Base-by-base conservation (phyloP, 2,113 vertebrate species). In the Equus przewalskii region DNA sequence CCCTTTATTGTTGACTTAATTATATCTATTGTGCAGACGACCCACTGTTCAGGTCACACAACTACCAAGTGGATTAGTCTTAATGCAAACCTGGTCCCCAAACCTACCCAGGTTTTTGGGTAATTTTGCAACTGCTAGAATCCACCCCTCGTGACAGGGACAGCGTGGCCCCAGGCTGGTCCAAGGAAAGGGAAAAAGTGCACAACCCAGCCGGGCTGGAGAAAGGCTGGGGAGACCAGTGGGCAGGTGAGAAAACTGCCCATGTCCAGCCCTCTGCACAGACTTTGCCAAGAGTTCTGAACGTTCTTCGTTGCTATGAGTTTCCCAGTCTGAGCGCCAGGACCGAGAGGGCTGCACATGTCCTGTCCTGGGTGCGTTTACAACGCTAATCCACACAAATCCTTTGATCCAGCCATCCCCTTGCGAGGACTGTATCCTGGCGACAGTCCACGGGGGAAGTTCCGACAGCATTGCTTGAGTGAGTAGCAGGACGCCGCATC, bases 401-500 rank as follows among this genome's bases (percentile, higher is more conserved):
- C n/a, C 78, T 83, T 18, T 6, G n/a, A 64, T 1, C 19, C 30
- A 1, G 12, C 21, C 5, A 21, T 0, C 8, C n/a, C 62, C 15
- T 21, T 0, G 11, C 7, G 1, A 51, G 73, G 41, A 8, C 41
- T 54, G 16, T 15, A 4, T 26, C 10, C 19, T 1, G 62, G 51
- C 1, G 2, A 3, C 21, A 0, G 54, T 64, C 62, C 24, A 12
- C 28, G 0, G 8, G 49, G 54, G 51, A 3, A 3, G 13, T 4
- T 14, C 49, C 3, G 1, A 11, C 64, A 22, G 44, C 44, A 6
- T 3, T 0, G 3, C 12, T 21, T 12, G 2, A 41, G 8, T 1
- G 10, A 41, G 8, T 1, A 13, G 58, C 2, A 2, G 41, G 60
- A 56, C 0, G 0, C 2, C 0, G 24, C 21, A 18, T 1, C 16